Percentiles rank a stretch among this genome's conserved stretches.
These are phyloP conservation scores for Kryptopterus vitreolus DNA, from an alignment of 2,797 vertebrate genomes.

Conservation along the genomic window DNA sequence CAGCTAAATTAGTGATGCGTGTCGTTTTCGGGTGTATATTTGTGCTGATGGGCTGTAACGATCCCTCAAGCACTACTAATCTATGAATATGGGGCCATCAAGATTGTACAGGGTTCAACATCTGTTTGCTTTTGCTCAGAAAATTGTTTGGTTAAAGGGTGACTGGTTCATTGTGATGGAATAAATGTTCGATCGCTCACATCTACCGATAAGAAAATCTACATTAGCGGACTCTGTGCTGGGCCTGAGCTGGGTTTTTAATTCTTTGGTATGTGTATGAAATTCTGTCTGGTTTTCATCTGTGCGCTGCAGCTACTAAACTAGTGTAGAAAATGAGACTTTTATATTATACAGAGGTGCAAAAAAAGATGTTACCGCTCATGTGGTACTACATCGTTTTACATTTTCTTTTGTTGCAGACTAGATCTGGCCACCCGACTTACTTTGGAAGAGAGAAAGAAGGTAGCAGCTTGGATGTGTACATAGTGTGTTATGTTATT, in stretches of 20 bases:
- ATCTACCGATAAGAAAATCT: no score
- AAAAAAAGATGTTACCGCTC: no score
- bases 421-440: no score
- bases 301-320: slow-evolving; percentile 38
- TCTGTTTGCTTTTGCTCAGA: not conserved
- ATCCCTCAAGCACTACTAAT: not conserved
- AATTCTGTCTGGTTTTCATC: slow-evolving; percentile 57
- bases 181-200: not conserved
- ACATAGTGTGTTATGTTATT: no score
- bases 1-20: not conserved
- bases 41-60: not conserved
- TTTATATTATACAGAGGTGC: no score
- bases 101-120: not conserved
- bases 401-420: no score
- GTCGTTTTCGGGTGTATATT: not conserved
- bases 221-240: no score
- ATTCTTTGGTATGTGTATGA: slow-evolving; percentile 68
- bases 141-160: not conserved
- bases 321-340: slow-evolving; percentile 53
- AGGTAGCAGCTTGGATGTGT: no score
- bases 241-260: slow-evolving; percentile 21
- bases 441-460: no score
- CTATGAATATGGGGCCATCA: not conserved
- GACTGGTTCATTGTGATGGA: not conserved
- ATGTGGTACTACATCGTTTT: no score